Percentiles rank a stretch among this genome's conserved stretches.
Evolutionary conservation across 2,888 invertebrate genomes (phyloP).

Genomic region (Polydrusus cervinus): DNA sequence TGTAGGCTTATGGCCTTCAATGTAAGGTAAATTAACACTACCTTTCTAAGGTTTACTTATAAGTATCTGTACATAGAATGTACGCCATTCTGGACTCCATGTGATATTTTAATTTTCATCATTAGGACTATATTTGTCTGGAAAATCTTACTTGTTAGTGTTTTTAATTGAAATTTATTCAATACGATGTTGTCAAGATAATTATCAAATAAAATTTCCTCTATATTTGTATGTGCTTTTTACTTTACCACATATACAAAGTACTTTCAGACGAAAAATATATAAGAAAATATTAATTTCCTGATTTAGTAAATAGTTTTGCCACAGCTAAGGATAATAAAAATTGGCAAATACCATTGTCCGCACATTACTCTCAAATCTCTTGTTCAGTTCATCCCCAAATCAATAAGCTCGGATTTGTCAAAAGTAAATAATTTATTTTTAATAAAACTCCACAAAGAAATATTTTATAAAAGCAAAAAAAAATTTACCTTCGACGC

Average conservation of each 20-base stretch:
- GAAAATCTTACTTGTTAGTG: slow-evolving; percentile 60
- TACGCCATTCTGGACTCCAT: slow-evolving; percentile 62
- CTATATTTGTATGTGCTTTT: slow-evolving; percentile 46
- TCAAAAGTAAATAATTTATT: too few relatives aligned
- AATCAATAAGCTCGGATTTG: too few relatives aligned
- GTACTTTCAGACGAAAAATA: too few relatives aligned
- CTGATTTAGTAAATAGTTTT: too few relatives aligned
- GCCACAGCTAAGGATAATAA: too few relatives aligned
- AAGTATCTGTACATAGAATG: slow-evolving; percentile 55
- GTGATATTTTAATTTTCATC: slow-evolving; percentile 65
- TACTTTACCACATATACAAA: slow-evolving; percentile 20
- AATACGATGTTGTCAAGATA: slow-evolving; percentile 45
- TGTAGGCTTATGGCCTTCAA: slow-evolving; percentile 28
- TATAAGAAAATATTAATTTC: too few relatives aligned
- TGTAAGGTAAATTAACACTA: slow-evolving; percentile 38
- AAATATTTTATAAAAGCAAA: too few relatives aligned
- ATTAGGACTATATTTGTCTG: slow-evolving; percentile 62
- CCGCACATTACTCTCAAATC: too few relatives aligned
- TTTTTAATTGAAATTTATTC: slow-evolving; percentile 60
- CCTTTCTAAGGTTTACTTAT: slow-evolving; percentile 41
- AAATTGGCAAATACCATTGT: too few relatives aligned
- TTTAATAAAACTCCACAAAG: too few relatives aligned
- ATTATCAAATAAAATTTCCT: slow-evolving; percentile 46
- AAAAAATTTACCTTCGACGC: too few relatives aligned
- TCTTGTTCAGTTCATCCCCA: too few relatives aligned